Percentiles rank a stretch among this genome's conserved stretches.
Evolutionary conservation across 2,113 vertebrate species (phyloP).

Genomic region (Stercorarius parasiticus): DNA sequence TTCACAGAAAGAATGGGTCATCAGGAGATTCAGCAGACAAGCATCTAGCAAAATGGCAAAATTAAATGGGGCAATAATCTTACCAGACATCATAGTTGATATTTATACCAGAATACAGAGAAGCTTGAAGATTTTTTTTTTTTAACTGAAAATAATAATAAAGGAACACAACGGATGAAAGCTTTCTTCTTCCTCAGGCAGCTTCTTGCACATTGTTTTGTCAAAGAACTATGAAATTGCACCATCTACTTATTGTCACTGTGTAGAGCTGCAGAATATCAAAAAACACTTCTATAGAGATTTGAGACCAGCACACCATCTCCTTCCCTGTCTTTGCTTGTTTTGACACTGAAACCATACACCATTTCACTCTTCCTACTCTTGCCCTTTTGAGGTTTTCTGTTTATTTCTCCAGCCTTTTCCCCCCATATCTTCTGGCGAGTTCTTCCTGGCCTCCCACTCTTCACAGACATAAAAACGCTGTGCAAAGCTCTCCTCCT

Average conservation of each 20-base stretch:
- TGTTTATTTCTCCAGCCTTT: background rate
- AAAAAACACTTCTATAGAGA: background rate
- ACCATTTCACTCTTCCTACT: background rate
- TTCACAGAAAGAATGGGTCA: slow-evolving; percentile 36
- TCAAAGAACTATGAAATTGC: background rate
- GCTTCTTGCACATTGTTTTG: background rate
- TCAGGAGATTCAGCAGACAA: background rate
- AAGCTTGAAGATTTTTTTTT: background rate
- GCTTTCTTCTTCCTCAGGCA: background rate
- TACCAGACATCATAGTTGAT: background rate
- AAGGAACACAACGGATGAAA: background rate
- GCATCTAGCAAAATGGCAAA: background rate
- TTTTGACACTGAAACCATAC: background rate
- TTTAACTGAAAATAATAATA: background rate
- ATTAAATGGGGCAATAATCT: background rate
- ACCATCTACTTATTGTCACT: background rate
- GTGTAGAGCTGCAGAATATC: background rate
- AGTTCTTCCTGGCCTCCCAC: background rate
- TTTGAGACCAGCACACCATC: background rate
- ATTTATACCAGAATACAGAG: background rate
- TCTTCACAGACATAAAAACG: background rate
- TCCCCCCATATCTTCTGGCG: fast-evolving
- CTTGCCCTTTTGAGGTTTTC: background rate
- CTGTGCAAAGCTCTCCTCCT: background rate
- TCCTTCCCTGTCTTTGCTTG: background rate